A percentile compares a stretch with the other conserved stretches of the same genome.
Conservation (phyloP, 2,888 invertebrate species). For the Caenorhabditis imperialis region DNA sequence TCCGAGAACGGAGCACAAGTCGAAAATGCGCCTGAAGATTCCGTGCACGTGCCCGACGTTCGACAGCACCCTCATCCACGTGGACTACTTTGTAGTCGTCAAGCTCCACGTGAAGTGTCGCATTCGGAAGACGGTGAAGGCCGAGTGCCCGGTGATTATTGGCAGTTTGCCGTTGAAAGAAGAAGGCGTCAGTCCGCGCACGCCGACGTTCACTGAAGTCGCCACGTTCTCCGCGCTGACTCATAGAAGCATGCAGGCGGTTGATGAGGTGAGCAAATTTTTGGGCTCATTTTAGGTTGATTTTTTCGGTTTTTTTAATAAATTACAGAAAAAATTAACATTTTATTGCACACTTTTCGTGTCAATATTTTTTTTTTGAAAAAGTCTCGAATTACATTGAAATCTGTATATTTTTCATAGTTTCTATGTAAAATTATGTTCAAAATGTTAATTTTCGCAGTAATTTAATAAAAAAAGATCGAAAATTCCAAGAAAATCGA, state of each 20-base stretch:
- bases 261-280: slow-evolving; percentile 44
- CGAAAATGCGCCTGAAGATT: slow-evolving; percentile 33
- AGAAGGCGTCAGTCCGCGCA: slow-evolving; percentile 33
- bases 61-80: slow-evolving; percentile 50
- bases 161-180: slow-evolving; percentile 32
- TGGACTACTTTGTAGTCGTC: slow-evolving; percentile 47
- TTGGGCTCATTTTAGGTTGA: no score
- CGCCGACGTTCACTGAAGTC: slow-evolving; percentile 40
- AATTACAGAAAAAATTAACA: no score
- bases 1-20: slow-evolving; percentile 27
- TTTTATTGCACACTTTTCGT: no score
- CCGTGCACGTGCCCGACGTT: slow-evolving; percentile 44
- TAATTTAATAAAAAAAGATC: no score
- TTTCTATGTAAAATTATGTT: no score
- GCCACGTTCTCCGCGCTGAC: slow-evolving; percentile 45
- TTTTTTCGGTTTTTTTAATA: no score
- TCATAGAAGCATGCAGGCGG: slow-evolving; percentile 50
- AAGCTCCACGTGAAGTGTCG: slow-evolving; percentile 50
- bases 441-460: no score
- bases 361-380: no score
- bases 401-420: no score
- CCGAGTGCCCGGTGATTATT: slow-evolving; percentile 52
- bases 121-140: slow-evolving; percentile 43
- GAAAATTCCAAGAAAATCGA: no score
- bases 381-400: no score